These are phyloP conservation scores for Autographa pulchrina DNA, from an alignment of 2,888 invertebrate species.

Conservation along the genomic window DNA sequence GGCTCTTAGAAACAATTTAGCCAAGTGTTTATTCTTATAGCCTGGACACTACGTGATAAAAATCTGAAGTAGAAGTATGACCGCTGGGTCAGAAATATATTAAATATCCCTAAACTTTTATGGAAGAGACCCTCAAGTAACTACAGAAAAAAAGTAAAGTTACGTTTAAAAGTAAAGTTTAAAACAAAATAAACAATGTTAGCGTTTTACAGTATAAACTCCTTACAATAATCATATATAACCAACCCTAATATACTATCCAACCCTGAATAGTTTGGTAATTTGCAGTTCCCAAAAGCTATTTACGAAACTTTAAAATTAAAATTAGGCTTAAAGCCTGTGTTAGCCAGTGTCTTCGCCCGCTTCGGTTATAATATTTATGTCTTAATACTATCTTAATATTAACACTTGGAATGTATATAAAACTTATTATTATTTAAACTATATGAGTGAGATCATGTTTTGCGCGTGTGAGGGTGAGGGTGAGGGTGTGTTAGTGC, in stretches of 20 bases:
- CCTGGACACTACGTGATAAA: slow-evolving; percentile 35
- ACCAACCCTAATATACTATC: background rate
- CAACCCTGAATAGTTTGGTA: background rate
- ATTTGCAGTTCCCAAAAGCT: background rate
- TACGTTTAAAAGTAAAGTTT: background rate
- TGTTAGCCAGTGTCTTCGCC: no score
- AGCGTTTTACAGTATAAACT: background rate
- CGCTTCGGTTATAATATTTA: no score
- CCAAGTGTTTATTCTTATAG: slow-evolving; percentile 37
- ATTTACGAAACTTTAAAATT: background rate
- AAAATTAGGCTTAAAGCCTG: no score
- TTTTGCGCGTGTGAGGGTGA: no score
- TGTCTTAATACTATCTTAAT: no score
- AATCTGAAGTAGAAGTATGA: slow-evolving; percentile 26
- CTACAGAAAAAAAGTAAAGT: background rate
- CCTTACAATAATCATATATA: background rate
- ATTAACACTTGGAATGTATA: no score
- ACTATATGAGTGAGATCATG: no score
- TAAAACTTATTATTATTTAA: no score
- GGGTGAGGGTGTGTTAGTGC: no score
- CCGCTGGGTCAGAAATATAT: background rate
- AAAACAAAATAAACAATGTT: no score
- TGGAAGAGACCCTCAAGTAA: background rate
- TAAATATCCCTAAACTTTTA: background rate
- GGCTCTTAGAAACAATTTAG: slow-evolving; percentile 46